Evolutionary conservation across 2,888 invertebrate species (phyloP).

Genomic region (Pachymerium ferrugineum): DNA sequence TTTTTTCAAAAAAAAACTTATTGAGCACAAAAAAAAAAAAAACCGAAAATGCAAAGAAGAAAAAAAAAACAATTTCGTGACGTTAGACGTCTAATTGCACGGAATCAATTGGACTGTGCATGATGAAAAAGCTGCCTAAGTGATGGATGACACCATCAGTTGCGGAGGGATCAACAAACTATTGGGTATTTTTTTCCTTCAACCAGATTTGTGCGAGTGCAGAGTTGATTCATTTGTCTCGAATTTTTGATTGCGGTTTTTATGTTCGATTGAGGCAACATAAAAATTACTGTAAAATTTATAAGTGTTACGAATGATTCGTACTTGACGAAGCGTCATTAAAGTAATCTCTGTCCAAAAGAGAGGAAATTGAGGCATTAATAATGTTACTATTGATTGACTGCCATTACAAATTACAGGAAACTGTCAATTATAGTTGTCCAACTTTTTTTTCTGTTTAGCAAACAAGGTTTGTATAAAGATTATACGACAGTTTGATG

Average conservation of each 20-base stretch:
- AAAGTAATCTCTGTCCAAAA: background rate
- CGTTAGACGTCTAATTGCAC: background rate
- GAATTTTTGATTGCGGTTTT: too few relatives aligned
- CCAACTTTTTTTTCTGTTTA: background rate
- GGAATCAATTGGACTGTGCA: conserved; percentile 6
- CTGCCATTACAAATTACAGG: conserved; percentile 18
- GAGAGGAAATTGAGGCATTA: background rate
- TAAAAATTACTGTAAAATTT: too few relatives aligned
- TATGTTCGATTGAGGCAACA: too few relatives aligned
- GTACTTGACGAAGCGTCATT: background rate
- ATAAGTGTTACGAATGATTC: too few relatives aligned
- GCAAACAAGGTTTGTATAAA: background rate
- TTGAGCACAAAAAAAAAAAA: background rate
- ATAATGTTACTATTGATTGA: conserved; percentile 20
- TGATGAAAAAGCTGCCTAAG: conserved; percentile 12
- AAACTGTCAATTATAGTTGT: conserved; percentile 12
- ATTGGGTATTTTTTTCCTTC: background rate
- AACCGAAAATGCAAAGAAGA: background rate
- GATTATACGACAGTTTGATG: background rate
- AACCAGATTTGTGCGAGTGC: too few relatives aligned
- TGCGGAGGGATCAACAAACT: conserved; percentile 7
- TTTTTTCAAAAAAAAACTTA: background rate
- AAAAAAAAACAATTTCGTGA: too few relatives aligned
- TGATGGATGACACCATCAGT: conserved; percentile 5
- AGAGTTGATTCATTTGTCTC: too few relatives aligned